These are phyloP conservation scores for Antitype chi DNA, from an alignment of 2,888 invertebrate species.

Conservation along the genomic window DNA sequence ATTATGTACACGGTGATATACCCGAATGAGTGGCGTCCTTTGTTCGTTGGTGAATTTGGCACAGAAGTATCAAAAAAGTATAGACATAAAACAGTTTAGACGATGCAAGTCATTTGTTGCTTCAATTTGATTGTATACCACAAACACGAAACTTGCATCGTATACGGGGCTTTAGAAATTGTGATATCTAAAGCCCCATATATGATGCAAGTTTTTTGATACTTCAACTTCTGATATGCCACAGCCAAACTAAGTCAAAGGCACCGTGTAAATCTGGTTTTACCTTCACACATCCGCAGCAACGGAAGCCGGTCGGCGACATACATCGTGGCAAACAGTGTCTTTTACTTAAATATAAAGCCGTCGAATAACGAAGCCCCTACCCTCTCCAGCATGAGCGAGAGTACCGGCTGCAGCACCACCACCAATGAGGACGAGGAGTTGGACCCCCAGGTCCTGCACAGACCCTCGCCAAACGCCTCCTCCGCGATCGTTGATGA, in stretches of 20 bases:
- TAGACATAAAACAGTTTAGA: too few relatives aligned
- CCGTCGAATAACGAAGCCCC: constrained; percentile 42
- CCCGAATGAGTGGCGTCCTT: too few relatives aligned
- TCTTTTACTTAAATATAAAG: constrained; percentile 47
- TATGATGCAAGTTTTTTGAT: neutral
- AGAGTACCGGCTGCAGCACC: constrained; percentile 79
- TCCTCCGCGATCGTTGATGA: constrained; percentile 75
- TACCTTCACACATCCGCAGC: constrained; percentile 36
- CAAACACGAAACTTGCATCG: neutral
- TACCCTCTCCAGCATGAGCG: constrained; percentile 74
- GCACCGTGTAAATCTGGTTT: neutral
- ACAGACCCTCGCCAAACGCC: constrained; percentile 54
- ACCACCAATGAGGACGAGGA: constrained; percentile 75
- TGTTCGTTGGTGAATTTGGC: too few relatives aligned
- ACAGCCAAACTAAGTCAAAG: neutral
- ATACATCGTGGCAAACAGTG: constrained; percentile 38
- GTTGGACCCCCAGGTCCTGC: constrained; percentile 52
- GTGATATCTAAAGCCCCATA: too few relatives aligned
- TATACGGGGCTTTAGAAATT: too few relatives aligned
- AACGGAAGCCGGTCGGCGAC: constrained; percentile 4
- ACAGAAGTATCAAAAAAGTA: too few relatives aligned
- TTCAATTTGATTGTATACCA: too few relatives aligned
- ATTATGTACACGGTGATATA: neutral
- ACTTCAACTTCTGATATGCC: neutral
- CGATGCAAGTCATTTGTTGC: too few relatives aligned